These are phyloP conservation scores for Calycopis cecrops DNA, from an alignment of 1,140 invertebrate genomes.

Conservation along the genomic window DNA sequence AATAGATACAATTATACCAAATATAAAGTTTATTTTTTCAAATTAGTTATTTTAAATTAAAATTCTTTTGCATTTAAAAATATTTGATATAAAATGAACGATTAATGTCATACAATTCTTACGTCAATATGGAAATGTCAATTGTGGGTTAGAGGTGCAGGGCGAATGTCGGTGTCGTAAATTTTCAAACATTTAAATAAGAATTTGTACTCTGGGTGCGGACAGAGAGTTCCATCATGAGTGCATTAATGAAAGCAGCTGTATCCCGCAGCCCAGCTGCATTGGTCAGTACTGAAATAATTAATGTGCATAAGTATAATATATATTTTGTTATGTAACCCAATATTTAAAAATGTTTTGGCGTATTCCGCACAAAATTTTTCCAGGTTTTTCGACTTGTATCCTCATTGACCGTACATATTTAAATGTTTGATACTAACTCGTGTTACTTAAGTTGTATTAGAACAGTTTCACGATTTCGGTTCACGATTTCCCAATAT, in stretches of 20 bases:
- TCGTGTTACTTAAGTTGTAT: neutral
- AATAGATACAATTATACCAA: too few relatives aligned
- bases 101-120: too few relatives aligned
- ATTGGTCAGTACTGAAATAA: slow-evolving; percentile 44
- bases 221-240: slow-evolving; percentile 73
- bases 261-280: slow-evolving; percentile 56
- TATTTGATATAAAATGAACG: too few relatives aligned
- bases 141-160: slow-evolving; percentile 5
- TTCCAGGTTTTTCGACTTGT: neutral
- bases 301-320: slow-evolving; percentile 30
- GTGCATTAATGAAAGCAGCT: slow-evolving; percentile 65
- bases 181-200: slow-evolving; percentile 33
- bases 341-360: slow-evolving; percentile 31
- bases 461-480: slow-evolving; percentile 3
- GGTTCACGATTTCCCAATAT: neutral
- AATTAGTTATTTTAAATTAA: too few relatives aligned
- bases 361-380: neutral
- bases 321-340: slow-evolving; percentile 63
- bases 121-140: neutral
- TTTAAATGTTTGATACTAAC: neutral
- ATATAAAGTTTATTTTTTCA: too few relatives aligned
- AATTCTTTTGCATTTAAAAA: too few relatives aligned
- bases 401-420: too few relatives aligned
- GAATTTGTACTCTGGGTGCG: slow-evolving; percentile 64
- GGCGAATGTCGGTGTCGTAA: slow-evolving; percentile 40